Conservation (phyloP, 2,113 vertebrate species). For the Pelusios castaneus region DNA sequence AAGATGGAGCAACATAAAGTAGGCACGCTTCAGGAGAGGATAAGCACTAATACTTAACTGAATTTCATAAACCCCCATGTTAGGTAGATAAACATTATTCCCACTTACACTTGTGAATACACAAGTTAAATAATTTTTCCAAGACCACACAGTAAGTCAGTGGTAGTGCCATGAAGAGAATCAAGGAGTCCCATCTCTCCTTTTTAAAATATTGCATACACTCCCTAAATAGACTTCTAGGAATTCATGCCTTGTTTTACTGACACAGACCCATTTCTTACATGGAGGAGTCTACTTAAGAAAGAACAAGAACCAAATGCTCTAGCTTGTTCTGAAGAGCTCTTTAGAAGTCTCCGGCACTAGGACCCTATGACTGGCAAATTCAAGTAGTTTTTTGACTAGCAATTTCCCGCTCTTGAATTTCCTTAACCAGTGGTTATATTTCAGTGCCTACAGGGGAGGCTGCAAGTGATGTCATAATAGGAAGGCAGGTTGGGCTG, state of each 20-base stretch:
- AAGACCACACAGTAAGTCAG: neutral
- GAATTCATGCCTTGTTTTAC: neutral
- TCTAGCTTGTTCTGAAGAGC: neutral
- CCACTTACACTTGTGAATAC: neutral
- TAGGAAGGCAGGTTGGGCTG: neutral
- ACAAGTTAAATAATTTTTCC: neutral
- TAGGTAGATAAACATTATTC: neutral
- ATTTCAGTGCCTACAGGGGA: fast-evolving
- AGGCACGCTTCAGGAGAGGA: neutral
- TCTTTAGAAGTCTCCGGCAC: neutral
- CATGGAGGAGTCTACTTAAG: neutral
- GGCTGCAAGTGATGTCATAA: neutral
- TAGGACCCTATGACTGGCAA: neutral
- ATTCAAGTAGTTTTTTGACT: neutral
- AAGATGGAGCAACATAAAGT: neutral
- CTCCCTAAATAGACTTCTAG: neutral
- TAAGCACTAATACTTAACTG: neutral
- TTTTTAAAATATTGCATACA: neutral
- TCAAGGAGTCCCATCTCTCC: neutral
- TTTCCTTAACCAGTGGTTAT: neutral
- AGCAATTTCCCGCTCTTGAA: neutral
- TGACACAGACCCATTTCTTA: neutral
- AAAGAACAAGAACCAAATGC: neutral
- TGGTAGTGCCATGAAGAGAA: neutral
- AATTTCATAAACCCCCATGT: neutral